These are phyloP conservation scores for Linyphia triangularis DNA, from an alignment of 2,888 invertebrate species.

Conservation along the genomic window DNA sequence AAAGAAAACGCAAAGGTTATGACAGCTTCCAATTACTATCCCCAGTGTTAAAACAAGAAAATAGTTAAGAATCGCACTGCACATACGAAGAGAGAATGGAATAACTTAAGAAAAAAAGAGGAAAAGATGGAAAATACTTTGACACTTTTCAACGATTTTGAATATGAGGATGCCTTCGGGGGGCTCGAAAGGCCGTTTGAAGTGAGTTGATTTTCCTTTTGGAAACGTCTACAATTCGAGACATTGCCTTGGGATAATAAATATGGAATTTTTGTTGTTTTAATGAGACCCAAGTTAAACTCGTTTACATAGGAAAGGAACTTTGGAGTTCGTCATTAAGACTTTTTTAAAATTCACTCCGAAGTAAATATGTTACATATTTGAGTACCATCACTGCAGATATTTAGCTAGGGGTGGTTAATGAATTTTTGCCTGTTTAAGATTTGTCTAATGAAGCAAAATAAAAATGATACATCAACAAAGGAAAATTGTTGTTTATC, in stretches of 20 bases:
- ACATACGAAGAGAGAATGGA: neutral
- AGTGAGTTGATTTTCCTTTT: slow-evolving; percentile 44
- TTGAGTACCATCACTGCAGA: too few relatives aligned
- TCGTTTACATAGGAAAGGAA: slow-evolving; percentile 36
- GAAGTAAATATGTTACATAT: too few relatives aligned
- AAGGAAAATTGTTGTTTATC: neutral
- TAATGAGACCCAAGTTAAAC: slow-evolving; percentile 33
- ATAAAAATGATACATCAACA: neutral
- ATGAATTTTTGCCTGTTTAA: neutral
- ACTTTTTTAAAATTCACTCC: slow-evolving; percentile 2
- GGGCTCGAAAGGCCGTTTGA: slow-evolving; percentile 32
- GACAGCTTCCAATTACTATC: slow-evolving; percentile 68
- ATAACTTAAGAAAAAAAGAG: slow-evolving; percentile 9
- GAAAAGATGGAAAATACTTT: slow-evolving; percentile 44
- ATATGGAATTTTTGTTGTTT: slow-evolving; percentile 59
- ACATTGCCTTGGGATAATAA: slow-evolving; percentile 42
- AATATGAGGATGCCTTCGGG: slow-evolving; percentile 33
- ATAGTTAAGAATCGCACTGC: neutral
- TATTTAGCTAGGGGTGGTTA: neutral
- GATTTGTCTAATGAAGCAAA: neutral
- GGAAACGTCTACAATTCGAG: neutral
- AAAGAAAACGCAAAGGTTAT: slow-evolving; percentile 38
- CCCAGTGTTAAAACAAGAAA: slow-evolving; percentile 56
- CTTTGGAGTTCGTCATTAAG: slow-evolving; percentile 40
- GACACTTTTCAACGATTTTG: slow-evolving; percentile 58